Base-by-base conservation (phyloP, 23 tunicate genomes). In the Halocynthia aurantium region DNA sequence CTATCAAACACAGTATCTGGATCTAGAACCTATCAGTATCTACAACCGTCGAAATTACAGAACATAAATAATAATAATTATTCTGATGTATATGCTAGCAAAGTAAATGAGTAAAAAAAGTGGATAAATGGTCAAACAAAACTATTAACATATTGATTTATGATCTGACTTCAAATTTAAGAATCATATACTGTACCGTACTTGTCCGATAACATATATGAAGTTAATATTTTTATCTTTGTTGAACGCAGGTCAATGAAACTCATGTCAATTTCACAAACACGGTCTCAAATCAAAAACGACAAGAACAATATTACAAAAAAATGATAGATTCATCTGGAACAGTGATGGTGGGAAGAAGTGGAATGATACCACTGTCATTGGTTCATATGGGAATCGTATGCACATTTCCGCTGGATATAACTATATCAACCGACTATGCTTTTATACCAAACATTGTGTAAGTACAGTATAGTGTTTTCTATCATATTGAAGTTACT, bases 241-340 rank as follows among this genome's bases (percentile, higher is more conserved):
- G 44, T 31, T 31, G 44, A 31, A 31, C 44, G 4, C 84, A 92
- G 98, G 50, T 79, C 55, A 92, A 92, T 70, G 91, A 82, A 54
- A 92, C 98, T 7, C 92, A 86, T 75, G 98, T 92, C 7, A 92
- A 86, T 55, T 85, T 83, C 79, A 86, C 91, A 7, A 92, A 92
- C 78, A 70, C 84, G 21, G 81, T 92, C 6, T 75, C 92, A 10
- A 92, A 92, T 90, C 44, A 56, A 12, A 53, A 10, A 51, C 19
- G 53, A 2, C 80, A 80, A 7, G 65, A 61, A 9, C 50, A 69
- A 55, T 92, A 88, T 88, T 57, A 64, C 13, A 62, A 61, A 13
- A 62, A 68, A 44, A 52, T 78, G 71, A 22, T 65, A 6, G 90
- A 86, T 68, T 55, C 60, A 15, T 44, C 81, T 8, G 85, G 82